phyloP scores from a whole-genome alignment of 2,113 vertebrate genomes.

The Anser cygnoides region DNA sequence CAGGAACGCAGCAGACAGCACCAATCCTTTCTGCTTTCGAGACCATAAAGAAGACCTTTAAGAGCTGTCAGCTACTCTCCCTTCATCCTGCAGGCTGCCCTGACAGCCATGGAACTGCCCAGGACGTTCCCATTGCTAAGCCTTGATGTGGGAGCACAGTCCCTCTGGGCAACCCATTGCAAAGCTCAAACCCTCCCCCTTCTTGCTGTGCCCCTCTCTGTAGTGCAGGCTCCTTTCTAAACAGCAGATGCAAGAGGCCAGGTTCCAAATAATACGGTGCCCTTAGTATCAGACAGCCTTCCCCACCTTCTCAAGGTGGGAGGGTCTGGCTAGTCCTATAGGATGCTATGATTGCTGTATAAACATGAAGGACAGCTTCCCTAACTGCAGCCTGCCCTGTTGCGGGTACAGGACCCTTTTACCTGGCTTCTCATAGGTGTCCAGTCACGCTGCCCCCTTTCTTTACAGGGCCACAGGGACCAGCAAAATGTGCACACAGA shows the following conservation, averaged over 20 bases:
- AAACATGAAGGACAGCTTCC: neutral
- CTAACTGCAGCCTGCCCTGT: neutral
- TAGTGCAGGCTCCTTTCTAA: neutral
- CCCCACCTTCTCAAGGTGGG: neutral
- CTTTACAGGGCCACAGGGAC: neutral
- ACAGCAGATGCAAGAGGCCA: neutral
- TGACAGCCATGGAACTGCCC: neutral
- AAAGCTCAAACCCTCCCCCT: neutral
- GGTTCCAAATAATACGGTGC: neutral
- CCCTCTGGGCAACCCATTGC: fast-evolving
- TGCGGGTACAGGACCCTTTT: neutral
- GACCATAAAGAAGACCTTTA: neutral
- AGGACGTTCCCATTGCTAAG: neutral
- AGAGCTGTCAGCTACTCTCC: neutral
- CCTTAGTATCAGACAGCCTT: neutral
- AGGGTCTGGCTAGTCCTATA: neutral
- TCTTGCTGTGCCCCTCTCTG: neutral
- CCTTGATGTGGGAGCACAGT: fast-evolving
- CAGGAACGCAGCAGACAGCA: neutral
- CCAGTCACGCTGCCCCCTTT: neutral
- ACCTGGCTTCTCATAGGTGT: neutral
- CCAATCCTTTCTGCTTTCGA: neutral
- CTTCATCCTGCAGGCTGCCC: neutral
- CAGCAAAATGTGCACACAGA: fast-evolving
- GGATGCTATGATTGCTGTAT: neutral